Evolutionary conservation across 2,888 invertebrate species (phyloP).

Genomic region (Agrilus mali): DNA sequence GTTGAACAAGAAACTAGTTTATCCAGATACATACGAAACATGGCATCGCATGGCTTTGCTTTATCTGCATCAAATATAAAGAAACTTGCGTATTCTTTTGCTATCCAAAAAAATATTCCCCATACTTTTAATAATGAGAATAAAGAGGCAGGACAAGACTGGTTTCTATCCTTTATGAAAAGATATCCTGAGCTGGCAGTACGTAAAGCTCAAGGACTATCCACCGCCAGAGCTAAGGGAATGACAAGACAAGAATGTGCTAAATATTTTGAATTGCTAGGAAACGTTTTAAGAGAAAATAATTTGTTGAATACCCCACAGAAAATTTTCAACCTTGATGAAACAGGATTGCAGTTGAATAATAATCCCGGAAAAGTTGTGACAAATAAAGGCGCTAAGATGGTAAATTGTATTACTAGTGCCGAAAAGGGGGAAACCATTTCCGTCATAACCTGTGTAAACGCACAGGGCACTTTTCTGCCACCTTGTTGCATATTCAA

Average conservation of each 20-base stretch:
- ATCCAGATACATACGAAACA: constrained; percentile 7
- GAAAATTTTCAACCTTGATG: constrained; percentile 8
- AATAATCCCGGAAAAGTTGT: constrained; percentile 24
- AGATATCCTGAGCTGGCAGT: constrained; percentile 2
- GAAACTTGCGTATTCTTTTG: constrained; percentile 7
- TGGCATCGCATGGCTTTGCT: constrained; percentile 8
- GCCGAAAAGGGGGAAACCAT: constrained; percentile 18
- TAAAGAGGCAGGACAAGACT: constrained; percentile 7
- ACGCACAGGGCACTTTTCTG: too few species aligned
- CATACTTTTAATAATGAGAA: constrained; percentile 6
- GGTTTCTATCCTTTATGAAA: constrained; percentile 8
- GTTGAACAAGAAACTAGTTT: constrained; percentile 9
- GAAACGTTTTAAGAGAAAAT: constrained; percentile 8
- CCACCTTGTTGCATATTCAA: too few species aligned
- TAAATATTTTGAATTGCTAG: constrained; percentile 7
- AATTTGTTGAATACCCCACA: constrained; percentile 7
- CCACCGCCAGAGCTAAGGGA: constrained; percentile 3
- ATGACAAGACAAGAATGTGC: constrained; percentile 9
- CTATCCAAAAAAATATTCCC: constrained; percentile 6
- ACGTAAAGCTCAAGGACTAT: constrained; percentile 3
- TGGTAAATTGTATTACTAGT: constrained; percentile 21
- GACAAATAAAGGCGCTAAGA: constrained; percentile 22
- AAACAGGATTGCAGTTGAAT: constrained; percentile 22
- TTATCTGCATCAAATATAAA: constrained; percentile 6
- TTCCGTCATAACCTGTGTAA: too few species aligned